Evolutionary conservation across 2,888 invertebrate species (phyloP).

Genomic region (Entomobrya proxima): DNA sequence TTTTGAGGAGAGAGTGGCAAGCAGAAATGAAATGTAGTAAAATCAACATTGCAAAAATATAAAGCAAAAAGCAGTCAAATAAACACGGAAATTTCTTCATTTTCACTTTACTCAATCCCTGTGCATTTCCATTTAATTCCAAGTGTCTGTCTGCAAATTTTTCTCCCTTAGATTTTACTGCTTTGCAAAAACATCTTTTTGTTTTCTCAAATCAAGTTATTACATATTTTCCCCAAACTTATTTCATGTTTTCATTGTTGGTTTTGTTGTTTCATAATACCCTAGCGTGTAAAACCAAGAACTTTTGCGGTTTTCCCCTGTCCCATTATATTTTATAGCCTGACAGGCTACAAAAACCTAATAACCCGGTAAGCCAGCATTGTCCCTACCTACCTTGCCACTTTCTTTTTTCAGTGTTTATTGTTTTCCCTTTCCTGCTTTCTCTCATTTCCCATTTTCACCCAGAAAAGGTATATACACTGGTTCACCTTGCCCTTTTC

Average conservation of each 20-base stretch:
- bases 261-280: neutral
- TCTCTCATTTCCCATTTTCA: neutral
- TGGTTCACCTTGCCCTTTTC: neutral
- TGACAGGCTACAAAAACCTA: too few relatives aligned
- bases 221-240: too few relatives aligned
- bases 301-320: neutral
- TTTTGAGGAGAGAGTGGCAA: too few relatives aligned
- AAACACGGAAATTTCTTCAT: too few relatives aligned
- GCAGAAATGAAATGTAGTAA: neutral
- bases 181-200: too few relatives aligned
- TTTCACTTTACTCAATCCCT: too few relatives aligned
- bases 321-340: constrained; percentile 14
- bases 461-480: neutral
- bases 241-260: too few relatives aligned
- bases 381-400: neutral
- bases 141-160: too few relatives aligned
- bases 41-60: neutral
- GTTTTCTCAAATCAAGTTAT: too few relatives aligned
- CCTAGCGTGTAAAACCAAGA: neutral
- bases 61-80: neutral
- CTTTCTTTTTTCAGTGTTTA: neutral
- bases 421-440: neutral
- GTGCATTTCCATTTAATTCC: too few relatives aligned
- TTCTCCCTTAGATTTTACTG: too few relatives aligned
- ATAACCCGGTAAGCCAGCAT: neutral